Conservation (phyloP, 2,888 invertebrate species). For the Ditylenchus weischeri region DNA sequence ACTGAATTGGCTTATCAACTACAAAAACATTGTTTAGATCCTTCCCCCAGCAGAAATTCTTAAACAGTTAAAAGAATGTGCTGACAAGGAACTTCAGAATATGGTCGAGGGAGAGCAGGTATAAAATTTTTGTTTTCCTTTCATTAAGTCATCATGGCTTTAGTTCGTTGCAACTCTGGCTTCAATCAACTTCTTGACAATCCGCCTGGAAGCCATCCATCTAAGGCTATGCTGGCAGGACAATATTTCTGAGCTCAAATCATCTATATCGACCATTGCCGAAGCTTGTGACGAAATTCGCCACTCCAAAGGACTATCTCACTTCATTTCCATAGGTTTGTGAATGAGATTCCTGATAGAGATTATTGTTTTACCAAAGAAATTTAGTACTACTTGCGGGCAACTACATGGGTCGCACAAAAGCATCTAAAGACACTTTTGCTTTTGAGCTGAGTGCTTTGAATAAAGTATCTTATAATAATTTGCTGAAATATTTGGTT, state of each 20-base stretch:
- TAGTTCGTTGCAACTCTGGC: constrained; percentile 76
- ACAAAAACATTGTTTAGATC: constrained; percentile 62
- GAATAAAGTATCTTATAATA: constrained; percentile 72
- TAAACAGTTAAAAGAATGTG: constrained; percentile 69
- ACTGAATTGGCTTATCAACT: too few relatives aligned
- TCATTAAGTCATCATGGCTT: background rate
- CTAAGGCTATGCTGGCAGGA: constrained; percentile 84
- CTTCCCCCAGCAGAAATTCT: constrained; percentile 86
- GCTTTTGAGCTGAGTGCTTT: constrained; percentile 94
- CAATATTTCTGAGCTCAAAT: constrained; percentile 79
- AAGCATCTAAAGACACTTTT: constrained; percentile 75
- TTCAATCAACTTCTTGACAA: constrained; percentile 34
- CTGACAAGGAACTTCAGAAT: constrained; percentile 61
- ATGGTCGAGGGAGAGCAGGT: constrained; percentile 77
- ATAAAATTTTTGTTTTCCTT: background rate
- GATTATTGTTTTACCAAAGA: constrained; percentile 73
- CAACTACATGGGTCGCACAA: constrained; percentile 92
- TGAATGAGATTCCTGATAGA: constrained; percentile 69
- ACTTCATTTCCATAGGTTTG: constrained; percentile 63
- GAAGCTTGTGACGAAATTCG: constrained; percentile 71
- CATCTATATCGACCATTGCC: constrained; percentile 86
- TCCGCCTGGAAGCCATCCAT: constrained; percentile 80
- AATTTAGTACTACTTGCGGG: constrained; percentile 83
- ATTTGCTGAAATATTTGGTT: too few relatives aligned
- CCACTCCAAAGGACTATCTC: constrained; percentile 78